A percentile compares a stretch with the other conserved stretches of the same genome.
Conservation (phyloP, 2,797 vertebrate species). For the Mastacembelus armatus region DNA sequence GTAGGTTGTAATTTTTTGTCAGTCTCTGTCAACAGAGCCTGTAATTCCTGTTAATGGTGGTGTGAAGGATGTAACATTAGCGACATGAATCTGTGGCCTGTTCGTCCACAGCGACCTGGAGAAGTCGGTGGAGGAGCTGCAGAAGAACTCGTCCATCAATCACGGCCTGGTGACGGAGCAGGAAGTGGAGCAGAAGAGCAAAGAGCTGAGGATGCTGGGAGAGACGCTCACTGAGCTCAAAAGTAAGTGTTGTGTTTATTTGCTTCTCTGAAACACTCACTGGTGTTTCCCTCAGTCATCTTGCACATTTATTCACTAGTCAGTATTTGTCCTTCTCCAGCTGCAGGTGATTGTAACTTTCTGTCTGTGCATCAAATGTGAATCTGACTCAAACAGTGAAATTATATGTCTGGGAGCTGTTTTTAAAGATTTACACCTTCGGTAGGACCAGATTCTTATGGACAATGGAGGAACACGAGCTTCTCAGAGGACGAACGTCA, state of each 20-base stretch:
- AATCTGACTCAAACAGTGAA: no score
- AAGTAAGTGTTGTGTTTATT: slow-evolving; percentile 78
- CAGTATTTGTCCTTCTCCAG: not conserved
- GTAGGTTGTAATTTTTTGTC: no score
- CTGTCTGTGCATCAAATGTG: not conserved
- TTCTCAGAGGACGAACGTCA: no score
- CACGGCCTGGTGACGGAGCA: slow-evolving; percentile 90
- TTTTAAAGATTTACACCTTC: no score
- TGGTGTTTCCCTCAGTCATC: not conserved
- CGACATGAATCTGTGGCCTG: not conserved
- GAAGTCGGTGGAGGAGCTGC: slow-evolving; percentile 93
- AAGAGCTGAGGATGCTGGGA: slow-evolving; percentile 92
- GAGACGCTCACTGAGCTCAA: slow-evolving; percentile 94
- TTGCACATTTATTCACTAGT: not conserved
- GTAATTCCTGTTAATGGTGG: no score
- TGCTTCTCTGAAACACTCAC: not conserved
- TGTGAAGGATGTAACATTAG: not conserved
- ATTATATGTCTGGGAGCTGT: no score
- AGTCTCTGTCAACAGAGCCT: no score
- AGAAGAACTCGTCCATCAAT: slow-evolving; percentile 88
- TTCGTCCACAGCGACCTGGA: slow-evolving; percentile 89
- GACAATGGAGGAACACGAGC: no score
- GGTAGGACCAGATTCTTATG: no score
- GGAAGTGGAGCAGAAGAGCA: slow-evolving; percentile 94
- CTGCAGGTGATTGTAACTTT: not conserved